Base-by-base conservation (phyloP, 2,888 invertebrate species). In the Hedychridium roseum region DNA sequence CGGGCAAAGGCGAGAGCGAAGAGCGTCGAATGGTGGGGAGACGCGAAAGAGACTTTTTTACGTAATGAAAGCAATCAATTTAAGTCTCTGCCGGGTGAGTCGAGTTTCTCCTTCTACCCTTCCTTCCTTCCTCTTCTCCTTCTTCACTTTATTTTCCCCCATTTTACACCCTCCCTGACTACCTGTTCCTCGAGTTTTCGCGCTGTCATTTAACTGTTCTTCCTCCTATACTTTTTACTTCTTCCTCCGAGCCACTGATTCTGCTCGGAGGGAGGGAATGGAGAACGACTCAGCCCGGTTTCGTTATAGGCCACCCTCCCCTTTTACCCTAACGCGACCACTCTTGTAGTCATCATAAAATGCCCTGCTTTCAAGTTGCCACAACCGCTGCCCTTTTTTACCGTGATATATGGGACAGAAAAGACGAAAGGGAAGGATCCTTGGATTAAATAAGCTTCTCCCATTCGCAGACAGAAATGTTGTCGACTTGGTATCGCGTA, bases 31-130 rank as follows among this genome's bases (percentile, higher is more conserved):
- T 37, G 50, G 50, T 35, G 39, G 46, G 47, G 52, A 62, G 54
- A 48, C 55, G 57, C 60, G 60, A 58, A 52, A 57, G 57, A 64
- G 65, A 57, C 62, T 61, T 64, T 74, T 74, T 74, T 71, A 68
- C 72, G 71, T 76, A 78, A 76, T 76, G 76, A 76, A 76, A 76
- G 78, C 75, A 77, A 78, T 78, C 77, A 77, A 78, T 78, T 78
- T 72, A 73, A 73, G 71, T 73, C 73, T 63, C 68, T 64, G 60
- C 63, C 63, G 53, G 45, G 18, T 23, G 15, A 15, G 39, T 49
- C 58, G 59, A 30, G 47, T 42, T 57, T 40, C 40, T 38, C 26
- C 46, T n/a, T n/a, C n/a, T 35, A 26, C 39, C 20, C 7, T n/a
- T 36, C 17, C 36, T 36, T n/a, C 5, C 18, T 21, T 18, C 12